Evolutionary conservation across 2,888 invertebrate species (phyloP).

Genomic region (Parapristionchus giblindavisi): DNA sequence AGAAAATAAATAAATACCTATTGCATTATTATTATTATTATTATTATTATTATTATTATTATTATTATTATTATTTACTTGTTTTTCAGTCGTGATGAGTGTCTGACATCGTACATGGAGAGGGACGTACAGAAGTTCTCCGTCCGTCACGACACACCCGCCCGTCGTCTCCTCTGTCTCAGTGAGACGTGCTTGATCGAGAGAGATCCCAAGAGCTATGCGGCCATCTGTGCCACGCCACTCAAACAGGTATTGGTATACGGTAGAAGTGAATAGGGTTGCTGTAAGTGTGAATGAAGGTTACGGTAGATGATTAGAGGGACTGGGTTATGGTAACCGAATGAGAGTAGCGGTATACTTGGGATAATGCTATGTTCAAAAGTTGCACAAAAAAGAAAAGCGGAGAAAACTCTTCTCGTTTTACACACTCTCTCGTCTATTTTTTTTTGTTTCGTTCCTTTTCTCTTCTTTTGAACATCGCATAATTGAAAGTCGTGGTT

Average conservation of each 20-base stretch:
- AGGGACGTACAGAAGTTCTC: constrained; percentile 93
- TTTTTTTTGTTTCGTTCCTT: not conserved
- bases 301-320: no score
- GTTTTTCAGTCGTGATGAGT: constrained; percentile 85
- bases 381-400: no score
- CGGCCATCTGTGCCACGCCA: constrained; percentile 82
- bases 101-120: constrained; percentile 93
- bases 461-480: no score
- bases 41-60: no score
- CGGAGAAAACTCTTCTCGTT: no score
- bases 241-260: constrained; percentile 72
- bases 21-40: no score
- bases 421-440: not conserved
- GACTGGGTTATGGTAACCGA: no score
- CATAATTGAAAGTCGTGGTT: no score
- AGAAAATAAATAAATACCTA: no score
- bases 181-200: constrained; percentile 94
- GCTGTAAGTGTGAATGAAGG: no score
- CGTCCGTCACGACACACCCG: constrained; percentile 65
- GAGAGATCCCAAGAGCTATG: constrained; percentile 95
- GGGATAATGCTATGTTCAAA: no score
- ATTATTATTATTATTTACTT: not conserved
- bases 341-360: not conserved
- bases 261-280: not conserved
- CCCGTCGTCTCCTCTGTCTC: constrained; percentile 85